Conservation (phyloP, 2,888 invertebrate species). For the Meteorus colon region DNA sequence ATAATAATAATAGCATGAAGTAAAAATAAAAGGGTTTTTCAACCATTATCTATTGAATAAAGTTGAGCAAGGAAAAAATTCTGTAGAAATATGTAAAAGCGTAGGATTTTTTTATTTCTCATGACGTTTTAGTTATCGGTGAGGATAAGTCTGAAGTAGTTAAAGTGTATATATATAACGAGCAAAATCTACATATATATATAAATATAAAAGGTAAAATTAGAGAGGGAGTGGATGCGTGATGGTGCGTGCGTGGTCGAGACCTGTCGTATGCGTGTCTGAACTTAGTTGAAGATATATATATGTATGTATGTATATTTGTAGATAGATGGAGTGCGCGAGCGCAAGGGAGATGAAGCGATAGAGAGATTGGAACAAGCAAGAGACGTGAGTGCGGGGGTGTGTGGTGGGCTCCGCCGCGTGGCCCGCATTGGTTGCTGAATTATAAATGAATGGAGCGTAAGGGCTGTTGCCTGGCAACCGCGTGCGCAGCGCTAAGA, state of each 20-base stretch:
- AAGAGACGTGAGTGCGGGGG: constrained; percentile 53
- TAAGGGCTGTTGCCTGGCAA: constrained; percentile 74
- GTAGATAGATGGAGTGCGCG: neutral
- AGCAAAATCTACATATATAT: neutral
- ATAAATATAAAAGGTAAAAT: neutral
- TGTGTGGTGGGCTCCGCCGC: constrained; percentile 67
- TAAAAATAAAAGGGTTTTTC: neutral
- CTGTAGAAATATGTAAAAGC: constrained; percentile 5
- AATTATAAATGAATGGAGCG: constrained; percentile 74
- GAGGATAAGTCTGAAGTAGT: constrained; percentile 9
- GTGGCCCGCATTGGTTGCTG: constrained; percentile 74
- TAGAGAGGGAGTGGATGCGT: constrained; percentile 47
- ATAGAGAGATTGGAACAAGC: constrained; percentile 54
- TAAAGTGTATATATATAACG: neutral
- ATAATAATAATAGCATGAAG: neutral
- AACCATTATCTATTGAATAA: neutral
- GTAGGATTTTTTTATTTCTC: neutral
- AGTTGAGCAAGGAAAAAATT: constrained; percentile 4
- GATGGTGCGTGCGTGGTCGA: constrained; percentile 33
- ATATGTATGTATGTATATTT: neutral
- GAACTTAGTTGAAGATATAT: constrained; percentile 34
- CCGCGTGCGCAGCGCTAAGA: constrained; percentile 72
- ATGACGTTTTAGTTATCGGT: neutral
- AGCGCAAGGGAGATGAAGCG: constrained; percentile 40
- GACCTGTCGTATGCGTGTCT: constrained; percentile 25